Evolutionary conservation across 1,140 invertebrate genomes (phyloP).

Genomic region (Ooceraea biroi): DNA sequence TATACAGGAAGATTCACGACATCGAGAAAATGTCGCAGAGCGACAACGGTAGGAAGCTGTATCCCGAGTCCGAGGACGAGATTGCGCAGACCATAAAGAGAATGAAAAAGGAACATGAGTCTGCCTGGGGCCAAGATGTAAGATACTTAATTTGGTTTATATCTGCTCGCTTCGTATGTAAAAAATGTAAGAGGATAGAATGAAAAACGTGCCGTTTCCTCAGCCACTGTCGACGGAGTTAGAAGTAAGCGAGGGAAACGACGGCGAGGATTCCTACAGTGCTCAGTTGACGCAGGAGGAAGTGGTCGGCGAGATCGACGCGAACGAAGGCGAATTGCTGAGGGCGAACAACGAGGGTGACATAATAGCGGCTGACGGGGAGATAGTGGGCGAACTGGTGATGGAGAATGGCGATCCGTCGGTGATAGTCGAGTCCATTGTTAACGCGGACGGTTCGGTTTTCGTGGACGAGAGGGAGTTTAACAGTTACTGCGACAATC

Average conservation of each 20-base stretch:
- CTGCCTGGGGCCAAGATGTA: slow-evolving; percentile 82
- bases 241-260: slow-evolving; percentile 81
- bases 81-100: slow-evolving; percentile 82
- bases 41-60: slow-evolving; percentile 79
- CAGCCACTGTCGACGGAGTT: slow-evolving; percentile 80
- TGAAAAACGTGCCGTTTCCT: slow-evolving; percentile 13
- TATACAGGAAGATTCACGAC: slow-evolving; percentile 85
- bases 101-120: slow-evolving; percentile 83
- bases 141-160: slow-evolving; percentile 14
- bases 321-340: slow-evolving; percentile 77
- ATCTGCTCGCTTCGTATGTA: too few species aligned
- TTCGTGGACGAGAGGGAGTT: slow-evolving; percentile 83
- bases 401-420: slow-evolving; percentile 83
- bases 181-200: too few species aligned
- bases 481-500: slow-evolving; percentile 79
- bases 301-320: slow-evolving; percentile 78
- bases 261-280: slow-evolving; percentile 81
- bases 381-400: slow-evolving; percentile 82
- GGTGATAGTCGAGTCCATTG: slow-evolving; percentile 83
- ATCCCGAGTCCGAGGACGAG: slow-evolving; percentile 86
- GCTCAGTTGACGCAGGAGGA: slow-evolving; percentile 81
- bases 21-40: slow-evolving; percentile 83
- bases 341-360: slow-evolving; percentile 73
- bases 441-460: slow-evolving; percentile 82
- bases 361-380: slow-evolving; percentile 79